Evolutionary conservation across 2,888 invertebrate genomes (phyloP), one percentile per base, ranked within the genome.

Genomic region (Brenthis daphne): DNA sequence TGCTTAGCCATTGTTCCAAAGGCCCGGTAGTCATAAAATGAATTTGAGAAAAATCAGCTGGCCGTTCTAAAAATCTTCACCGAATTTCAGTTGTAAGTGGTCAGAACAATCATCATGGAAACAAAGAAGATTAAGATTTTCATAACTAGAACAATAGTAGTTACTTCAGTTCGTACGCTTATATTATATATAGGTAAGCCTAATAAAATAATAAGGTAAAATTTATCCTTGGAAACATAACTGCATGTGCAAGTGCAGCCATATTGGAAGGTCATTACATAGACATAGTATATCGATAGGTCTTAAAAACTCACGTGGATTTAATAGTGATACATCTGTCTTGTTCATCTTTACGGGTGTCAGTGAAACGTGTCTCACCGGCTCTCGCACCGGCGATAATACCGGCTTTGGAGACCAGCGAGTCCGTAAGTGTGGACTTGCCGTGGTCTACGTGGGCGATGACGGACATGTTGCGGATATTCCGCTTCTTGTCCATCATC

Each of bases 381-480:
- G 99, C 99, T 85, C 99, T 98, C 73, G 99, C 97, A 77, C 97
- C 97, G 82, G 99, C 99, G 88, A 99, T 99, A 90, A 99, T 99
- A 93, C 99, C 99, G 85, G 99, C 99, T 94, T 99, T 99, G 71
- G 99, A 99, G 77, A 99, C 99, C 85, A 99, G 95, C 76, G 99
- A 99, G 94, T 99, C 99, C 71, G 99, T 99, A 87, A 99, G 93
- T 70, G 99, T 99, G 78, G 99, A 99, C 94, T 99, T 99, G 87
- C 99, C 99, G 93, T 99, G 99, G 94, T 99, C 99, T 79, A 99
- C 99, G 94, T 99, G 99, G 83, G 99, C 99, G 90, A 99, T 99
- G 94, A 99, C 99, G 88, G 99, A 99, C 99, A 99, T 99, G 94
- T 99, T 99, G 90, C 99, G 96, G 94, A 99, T 99, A 92, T 99